These are phyloP conservation scores for Mycetomoellerius zeteki DNA, from an alignment of 1,140 invertebrate genomes.

Conservation along the genomic window DNA sequence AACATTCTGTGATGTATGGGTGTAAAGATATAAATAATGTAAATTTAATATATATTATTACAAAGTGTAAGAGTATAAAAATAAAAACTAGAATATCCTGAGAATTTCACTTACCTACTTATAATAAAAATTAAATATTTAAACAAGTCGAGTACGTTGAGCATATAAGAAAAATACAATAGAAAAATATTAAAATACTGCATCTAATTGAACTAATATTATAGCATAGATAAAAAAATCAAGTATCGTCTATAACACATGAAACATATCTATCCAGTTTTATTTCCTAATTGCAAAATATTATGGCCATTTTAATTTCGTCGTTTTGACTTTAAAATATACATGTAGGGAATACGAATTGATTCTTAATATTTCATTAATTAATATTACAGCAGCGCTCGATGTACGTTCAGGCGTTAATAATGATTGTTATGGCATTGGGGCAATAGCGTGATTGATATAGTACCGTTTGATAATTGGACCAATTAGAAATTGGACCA, in stretches of 20 bases:
- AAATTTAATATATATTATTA: too few species aligned
- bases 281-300: neutral
- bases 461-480: slow-evolving; percentile 26
- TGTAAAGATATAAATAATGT: too few species aligned
- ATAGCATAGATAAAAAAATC: neutral
- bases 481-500: slow-evolving; percentile 24
- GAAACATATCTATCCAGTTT: neutral
- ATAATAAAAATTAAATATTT: neutral
- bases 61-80: too few species aligned
- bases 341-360: neutral
- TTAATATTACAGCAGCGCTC: neutral
- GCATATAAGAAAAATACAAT: neutral
- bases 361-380: neutral
- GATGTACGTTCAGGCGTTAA: neutral
- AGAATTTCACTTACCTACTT: too few species aligned
- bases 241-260: neutral
- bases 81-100: too few species aligned
- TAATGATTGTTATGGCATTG: neutral
- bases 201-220: neutral
- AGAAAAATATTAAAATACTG: neutral
- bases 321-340: neutral
- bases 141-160: neutral
- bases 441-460: neutral
- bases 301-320: neutral
- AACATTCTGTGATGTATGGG: too few species aligned